Percentiles rank a stretch among this genome's conserved stretches.
Conservation (phyloP, 2,113 vertebrate species). For the Empidonax alnorum region DNA sequence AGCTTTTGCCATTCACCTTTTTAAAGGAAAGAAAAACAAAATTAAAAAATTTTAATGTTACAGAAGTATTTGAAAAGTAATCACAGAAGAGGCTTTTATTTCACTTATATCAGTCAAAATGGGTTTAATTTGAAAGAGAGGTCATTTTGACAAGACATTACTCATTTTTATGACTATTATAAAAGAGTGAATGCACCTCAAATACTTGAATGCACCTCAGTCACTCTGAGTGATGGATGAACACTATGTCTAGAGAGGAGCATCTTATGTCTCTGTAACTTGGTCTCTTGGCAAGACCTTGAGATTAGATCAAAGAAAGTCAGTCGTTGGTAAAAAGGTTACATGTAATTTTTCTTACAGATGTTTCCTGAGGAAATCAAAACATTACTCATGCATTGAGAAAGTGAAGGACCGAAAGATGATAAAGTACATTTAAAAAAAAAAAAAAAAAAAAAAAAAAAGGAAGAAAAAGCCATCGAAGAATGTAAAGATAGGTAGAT, state of each 20-base stretch:
- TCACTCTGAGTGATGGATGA: not conserved
- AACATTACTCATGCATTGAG: not conserved
- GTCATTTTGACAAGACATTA: not conserved
- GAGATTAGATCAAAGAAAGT: not conserved
- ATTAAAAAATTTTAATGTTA: not conserved
- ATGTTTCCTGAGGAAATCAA: not conserved
- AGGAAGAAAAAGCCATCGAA: accelerated
- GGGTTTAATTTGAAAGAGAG: not conserved
- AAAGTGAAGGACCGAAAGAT: not conserved
- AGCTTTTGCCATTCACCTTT: not conserved
- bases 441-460: not conserved
- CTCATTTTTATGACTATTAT: not conserved
- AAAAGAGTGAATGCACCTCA: not conserved
- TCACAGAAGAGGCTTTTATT: not conserved
- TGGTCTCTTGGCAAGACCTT: not conserved
- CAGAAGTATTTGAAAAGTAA: not conserved
- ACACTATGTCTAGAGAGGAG: not conserved
- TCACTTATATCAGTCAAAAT: not conserved
- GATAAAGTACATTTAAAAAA: not conserved
- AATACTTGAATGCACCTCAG: not conserved
- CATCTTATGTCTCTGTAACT: not conserved
- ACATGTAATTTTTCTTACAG: not conserved
- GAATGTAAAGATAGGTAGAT: not conserved
- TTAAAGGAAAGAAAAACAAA: not conserved
- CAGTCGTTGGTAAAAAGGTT: not conserved